Conservation (phyloP, 2,113 vertebrate genomes). For the Rhombomys opimus region DNA sequence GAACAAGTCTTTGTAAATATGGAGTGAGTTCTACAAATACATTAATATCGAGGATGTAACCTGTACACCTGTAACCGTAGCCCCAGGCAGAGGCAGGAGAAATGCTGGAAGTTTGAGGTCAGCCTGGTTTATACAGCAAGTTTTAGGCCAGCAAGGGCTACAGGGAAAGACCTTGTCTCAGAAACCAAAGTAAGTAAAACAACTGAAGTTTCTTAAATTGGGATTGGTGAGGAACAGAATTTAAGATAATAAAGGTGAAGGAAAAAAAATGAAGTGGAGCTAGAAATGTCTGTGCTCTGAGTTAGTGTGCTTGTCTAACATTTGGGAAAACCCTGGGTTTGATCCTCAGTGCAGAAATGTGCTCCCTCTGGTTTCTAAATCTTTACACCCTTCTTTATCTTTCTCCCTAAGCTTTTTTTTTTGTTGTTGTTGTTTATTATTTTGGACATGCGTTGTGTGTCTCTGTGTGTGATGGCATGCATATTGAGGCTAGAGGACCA, state of each 20-base stretch:
- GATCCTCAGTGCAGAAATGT: not conserved
- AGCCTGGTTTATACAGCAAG: not conserved
- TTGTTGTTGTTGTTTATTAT: not conserved
- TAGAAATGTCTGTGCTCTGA: not conserved
- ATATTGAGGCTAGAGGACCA: not conserved
- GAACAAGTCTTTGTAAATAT: not conserved
- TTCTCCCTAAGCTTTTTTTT: not conserved
- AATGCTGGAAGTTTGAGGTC: not conserved
- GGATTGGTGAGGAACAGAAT: slow-evolving; percentile 31
- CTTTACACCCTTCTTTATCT: not conserved
- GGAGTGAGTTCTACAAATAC: slow-evolving; percentile 17
- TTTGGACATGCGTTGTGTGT: not conserved
- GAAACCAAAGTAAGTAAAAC: not conserved
- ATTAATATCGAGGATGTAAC: not conserved
- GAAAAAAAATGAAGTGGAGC: not conserved
- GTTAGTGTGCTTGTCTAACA: not conserved
- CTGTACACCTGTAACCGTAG: not conserved
- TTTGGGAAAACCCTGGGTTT: not conserved
- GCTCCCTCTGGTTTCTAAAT: not conserved
- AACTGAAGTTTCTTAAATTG: not conserved
- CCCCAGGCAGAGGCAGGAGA: not conserved
- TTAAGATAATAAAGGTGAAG: slow-evolving; percentile 44
- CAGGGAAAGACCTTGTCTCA: not conserved
- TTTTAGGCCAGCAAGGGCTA: not conserved
- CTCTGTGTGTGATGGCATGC: not conserved